Percentiles rank a stretch among this genome's conserved stretches.
These are phyloP conservation scores for Pelvicachromis taeniatus DNA, from an alignment of 2,113 vertebrate species.

Conservation along the genomic window DNA sequence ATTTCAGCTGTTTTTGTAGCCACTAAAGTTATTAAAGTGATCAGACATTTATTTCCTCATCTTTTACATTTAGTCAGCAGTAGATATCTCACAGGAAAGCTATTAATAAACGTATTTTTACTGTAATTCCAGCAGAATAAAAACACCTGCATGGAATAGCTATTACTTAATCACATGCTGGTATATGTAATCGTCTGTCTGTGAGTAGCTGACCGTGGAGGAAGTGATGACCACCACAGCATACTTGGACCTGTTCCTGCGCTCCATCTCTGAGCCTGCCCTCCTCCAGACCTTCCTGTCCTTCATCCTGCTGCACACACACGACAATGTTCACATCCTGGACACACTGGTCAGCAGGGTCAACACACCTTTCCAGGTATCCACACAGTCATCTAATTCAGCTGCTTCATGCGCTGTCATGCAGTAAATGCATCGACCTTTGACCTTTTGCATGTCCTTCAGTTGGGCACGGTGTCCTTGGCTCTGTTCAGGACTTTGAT, in stretches of 20 bases:
- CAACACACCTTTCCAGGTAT: slow-evolving; percentile 95
- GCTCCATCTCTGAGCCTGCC: slow-evolving; percentile 83
- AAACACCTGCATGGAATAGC: not conserved
- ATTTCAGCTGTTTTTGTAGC: not conserved
- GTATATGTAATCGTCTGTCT: not conserved
- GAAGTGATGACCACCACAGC: slow-evolving; percentile 97
- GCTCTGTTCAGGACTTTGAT: slow-evolving; percentile 92
- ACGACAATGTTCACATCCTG: slow-evolving; percentile 89
- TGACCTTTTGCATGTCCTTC: not conserved
- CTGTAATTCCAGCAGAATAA: not conserved
- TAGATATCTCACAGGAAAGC: not conserved
- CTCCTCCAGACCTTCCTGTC: slow-evolving; percentile 92
- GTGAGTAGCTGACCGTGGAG: slow-evolving; percentile 84
- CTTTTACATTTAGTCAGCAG: not conserved
- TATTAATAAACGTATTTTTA: fast-evolving
- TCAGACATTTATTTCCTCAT: not conserved
- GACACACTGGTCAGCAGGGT: slow-evolving; percentile 93
- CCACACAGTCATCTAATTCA: not conserved
- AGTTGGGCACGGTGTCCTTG: slow-evolving; percentile 94
- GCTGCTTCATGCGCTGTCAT: not conserved
- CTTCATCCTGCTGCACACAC: slow-evolving; percentile 87
- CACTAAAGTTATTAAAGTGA: not conserved
- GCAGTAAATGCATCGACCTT: not conserved
- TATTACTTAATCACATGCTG: not conserved
- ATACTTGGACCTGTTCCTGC: slow-evolving; percentile 91